phyloP scores from a whole-genome alignment of 2,113 vertebrate genomes.

The Hylia prasina region DNA sequence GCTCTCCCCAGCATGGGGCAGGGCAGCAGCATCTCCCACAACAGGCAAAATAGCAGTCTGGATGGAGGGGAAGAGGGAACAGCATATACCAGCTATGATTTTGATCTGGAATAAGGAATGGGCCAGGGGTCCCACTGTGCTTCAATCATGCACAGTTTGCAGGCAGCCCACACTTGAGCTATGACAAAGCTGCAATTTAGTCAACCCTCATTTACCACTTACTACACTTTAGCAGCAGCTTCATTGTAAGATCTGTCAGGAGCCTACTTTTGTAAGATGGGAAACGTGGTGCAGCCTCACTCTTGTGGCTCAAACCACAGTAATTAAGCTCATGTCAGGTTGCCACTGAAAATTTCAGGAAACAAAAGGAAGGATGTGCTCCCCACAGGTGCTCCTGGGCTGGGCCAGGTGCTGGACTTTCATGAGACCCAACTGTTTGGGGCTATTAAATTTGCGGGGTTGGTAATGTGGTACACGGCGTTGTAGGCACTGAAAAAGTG shows the following conservation, averaged over 20 bases:
- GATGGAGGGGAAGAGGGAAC: background rate
- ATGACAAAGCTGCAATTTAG: conserved; percentile 24
- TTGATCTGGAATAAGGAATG: background rate
- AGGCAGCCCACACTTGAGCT: background rate
- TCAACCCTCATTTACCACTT: conserved; percentile 31
- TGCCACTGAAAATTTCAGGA: background rate
- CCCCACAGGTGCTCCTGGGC: background rate
- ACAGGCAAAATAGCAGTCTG: background rate
- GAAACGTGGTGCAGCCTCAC: background rate
- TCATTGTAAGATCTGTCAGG: background rate
- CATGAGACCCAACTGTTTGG: background rate
- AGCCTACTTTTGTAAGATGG: background rate
- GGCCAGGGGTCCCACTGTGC: background rate
- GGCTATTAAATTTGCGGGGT: background rate
- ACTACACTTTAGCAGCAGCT: conserved; percentile 7
- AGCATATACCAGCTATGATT: background rate
- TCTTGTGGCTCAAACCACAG: conserved; percentile 13
- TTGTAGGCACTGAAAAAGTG: background rate
- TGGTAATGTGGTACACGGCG: no score
- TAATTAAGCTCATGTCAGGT: conserved; percentile 10
- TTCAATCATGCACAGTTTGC: background rate
- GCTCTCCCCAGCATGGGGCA: rapidly evolving
- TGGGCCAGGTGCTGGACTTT: background rate
- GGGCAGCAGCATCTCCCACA: background rate
- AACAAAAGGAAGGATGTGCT: background rate